Base-by-base conservation (phyloP, 2,888 invertebrate genomes). In the Latrodectus hesperus region DNA sequence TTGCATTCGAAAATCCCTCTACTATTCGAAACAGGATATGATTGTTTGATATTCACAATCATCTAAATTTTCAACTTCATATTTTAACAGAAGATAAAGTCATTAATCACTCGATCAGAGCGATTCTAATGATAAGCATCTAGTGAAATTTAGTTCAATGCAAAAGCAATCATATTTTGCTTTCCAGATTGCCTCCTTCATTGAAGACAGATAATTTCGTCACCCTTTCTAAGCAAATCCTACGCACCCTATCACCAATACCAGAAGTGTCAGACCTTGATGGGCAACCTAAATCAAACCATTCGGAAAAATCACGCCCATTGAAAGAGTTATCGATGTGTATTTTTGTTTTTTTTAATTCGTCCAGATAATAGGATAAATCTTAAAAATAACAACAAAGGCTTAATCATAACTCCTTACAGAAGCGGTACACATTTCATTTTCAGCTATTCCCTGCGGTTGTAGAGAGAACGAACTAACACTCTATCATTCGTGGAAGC, bases 401-500 rank as follows among this genome's bases (percentile, higher is more conserved):
- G 49, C 17, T 72, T 49, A 64, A 51, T 64, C 72, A 26, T 67
- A 81, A 73, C 70, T 49, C 17, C 70, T 52, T 10, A 64, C 17
- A 16, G 51, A 51, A 65, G 51, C 51, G 65, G 60, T 76, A 64
- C 76, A 22, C 73, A 51, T 53, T 51, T 65, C 49, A 51, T 76
- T 51, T 55, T 65, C 8, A 22, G n/a, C 12, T 64, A 38, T 52
- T 64, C 81, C 81, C 67, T 67, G 73, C 52, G 74, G 73, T 52
- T 38, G 16, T 11, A 55, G 51, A 53, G 49, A 51, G 65, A 49
- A 26, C 65, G 17, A 60, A 38, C 16, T 53, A 74, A n/a, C 74
- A 74, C 74, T 74, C 74, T 74, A 55, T 72, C 49, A 81, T 81
- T 81, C 81, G 81, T 81, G 26, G 81, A 67, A 72, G 81, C 81